Evolutionary conservation across 2,888 invertebrate genomes (phyloP), one percentile per base, ranked within the genome.

Genomic region (Ectobius pallidus): DNA sequence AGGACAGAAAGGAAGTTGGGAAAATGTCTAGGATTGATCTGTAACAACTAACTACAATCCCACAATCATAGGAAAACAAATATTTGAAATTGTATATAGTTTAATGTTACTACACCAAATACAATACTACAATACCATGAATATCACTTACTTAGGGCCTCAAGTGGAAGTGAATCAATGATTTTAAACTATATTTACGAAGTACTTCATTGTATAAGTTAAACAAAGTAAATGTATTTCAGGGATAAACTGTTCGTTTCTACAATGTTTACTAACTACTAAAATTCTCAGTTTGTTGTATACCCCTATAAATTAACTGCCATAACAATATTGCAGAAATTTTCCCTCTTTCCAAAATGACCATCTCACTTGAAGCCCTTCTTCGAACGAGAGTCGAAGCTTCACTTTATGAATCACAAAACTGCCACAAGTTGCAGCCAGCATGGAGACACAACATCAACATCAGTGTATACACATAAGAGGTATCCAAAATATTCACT

Each of bases 401-500:
- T 55, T 16, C 27, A 14, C 3, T 7, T 27, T 55, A 55, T 55
- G 22, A 46, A 55, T 55, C 27, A 55, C 55, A 55, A 55, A 27
- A 1, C 6, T 32, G 32, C 58, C 58, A 58, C 58, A 30, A 34
- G 6, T 25, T n/a, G 30, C 3, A 16, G n/a, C 16, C 16, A 25
- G 30, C 30, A 16, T 30, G 9, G 3, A 58, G 30, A 58, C n/a
- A 58, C 58, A 27, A 58, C 58, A 58, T n/a, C 25, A 58, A 30
- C n/a, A 30, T 30, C 7, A 58, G n/a, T 52, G 52, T 25, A 9
- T 11, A 52, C 52, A 52, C 52, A 22, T 16, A 58, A 69, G 72
- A 72, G 68, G 69, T 72, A 72, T 72, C 69, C 68, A 72, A 72
- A 72, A 72, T 72, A 72, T 72, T 34, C 69, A 68, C 27, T 61